Evolutionary conservation across 1,140 invertebrate species (phyloP).

Genomic region (Ceratina australensis): DNA sequence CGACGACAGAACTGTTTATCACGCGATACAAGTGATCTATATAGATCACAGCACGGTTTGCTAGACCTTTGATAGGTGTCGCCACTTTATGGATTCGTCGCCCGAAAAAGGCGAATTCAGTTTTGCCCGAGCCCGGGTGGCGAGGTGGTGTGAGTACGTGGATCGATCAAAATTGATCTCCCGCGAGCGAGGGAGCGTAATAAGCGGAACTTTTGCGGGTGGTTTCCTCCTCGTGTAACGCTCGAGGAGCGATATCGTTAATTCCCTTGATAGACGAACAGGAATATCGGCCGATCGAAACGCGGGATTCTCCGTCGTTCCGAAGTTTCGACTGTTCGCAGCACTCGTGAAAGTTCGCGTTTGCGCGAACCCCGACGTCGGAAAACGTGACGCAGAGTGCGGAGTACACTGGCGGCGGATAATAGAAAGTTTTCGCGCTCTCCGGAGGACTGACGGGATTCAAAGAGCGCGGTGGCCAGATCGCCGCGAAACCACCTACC

Average conservation of each 20-base stretch:
- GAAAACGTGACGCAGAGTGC: conserved; percentile 39
- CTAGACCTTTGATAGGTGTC: not conserved
- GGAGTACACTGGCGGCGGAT: conserved; percentile 8
- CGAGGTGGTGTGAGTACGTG: conserved; percentile 15
- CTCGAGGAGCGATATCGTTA: not conserved
- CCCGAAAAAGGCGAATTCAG: conserved; percentile 38
- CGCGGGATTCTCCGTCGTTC: conserved; percentile 17
- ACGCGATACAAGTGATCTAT: too few species aligned
- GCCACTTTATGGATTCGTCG: not conserved
- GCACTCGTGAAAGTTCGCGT: conserved; percentile 24
- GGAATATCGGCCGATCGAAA: conserved; percentile 8
- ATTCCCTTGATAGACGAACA: not conserved
- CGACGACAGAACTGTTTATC: not conserved
- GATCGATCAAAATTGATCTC: conserved; percentile 38
- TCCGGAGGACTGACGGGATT: conserved; percentile 38
- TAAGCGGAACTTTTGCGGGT: conserved; percentile 8
- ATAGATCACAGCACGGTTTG: not conserved
- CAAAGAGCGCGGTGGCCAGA: conserved; percentile 25
- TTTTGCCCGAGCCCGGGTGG: conserved; percentile 19
- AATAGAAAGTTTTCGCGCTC: conserved; percentile 29
- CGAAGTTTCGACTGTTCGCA: not conserved
- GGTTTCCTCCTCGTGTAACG: too few species aligned
- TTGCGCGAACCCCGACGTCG: conserved; percentile 30
- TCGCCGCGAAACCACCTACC: not conserved
- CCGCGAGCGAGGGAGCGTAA: not conserved